Evolutionary conservation across 2,888 invertebrate genomes (phyloP).

Genomic region (Hyposoter dolosus): DNA sequence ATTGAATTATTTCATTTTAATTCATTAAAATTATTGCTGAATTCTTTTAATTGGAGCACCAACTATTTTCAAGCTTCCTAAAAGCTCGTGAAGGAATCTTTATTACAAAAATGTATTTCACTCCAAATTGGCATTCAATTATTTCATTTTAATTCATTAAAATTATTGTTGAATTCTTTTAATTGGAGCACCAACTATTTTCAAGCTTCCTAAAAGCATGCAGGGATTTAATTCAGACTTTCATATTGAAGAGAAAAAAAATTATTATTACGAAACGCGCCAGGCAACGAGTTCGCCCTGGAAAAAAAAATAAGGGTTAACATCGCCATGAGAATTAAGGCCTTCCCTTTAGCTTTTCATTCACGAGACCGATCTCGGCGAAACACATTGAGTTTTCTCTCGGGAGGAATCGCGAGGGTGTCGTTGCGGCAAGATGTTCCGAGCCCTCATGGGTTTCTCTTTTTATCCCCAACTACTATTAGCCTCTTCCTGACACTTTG

Average conservation of each 20-base stretch:
- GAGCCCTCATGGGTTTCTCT: not conserved
- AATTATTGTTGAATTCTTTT: not conserved
- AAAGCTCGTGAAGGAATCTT: not conserved
- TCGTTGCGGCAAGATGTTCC: slow-evolving; percentile 15
- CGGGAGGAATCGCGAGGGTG: slow-evolving; percentile 19
- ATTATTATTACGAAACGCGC: not conserved
- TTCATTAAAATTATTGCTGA: not conserved
- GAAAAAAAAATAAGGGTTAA: slow-evolving; percentile 7
- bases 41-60: not conserved
- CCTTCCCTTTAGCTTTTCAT: slow-evolving; percentile 4
- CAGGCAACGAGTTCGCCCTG: not conserved
- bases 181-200: not conserved
- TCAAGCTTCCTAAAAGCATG: not conserved
- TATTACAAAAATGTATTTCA: not conserved
- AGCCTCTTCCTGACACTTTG: not conserved
- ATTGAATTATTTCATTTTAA: not conserved
- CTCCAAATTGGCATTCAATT: not conserved
- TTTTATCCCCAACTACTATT: not conserved
- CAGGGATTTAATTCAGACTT: not conserved
- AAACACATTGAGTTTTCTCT: slow-evolving; percentile 29
- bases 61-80: not conserved
- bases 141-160: not conserved
- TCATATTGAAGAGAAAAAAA: not conserved
- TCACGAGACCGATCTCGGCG: slow-evolving; percentile 14
- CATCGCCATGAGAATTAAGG: not conserved